Evolutionary conservation across 2,888 invertebrate genomes (phyloP).

Genomic region (Macrosoma leucophasiata): DNA sequence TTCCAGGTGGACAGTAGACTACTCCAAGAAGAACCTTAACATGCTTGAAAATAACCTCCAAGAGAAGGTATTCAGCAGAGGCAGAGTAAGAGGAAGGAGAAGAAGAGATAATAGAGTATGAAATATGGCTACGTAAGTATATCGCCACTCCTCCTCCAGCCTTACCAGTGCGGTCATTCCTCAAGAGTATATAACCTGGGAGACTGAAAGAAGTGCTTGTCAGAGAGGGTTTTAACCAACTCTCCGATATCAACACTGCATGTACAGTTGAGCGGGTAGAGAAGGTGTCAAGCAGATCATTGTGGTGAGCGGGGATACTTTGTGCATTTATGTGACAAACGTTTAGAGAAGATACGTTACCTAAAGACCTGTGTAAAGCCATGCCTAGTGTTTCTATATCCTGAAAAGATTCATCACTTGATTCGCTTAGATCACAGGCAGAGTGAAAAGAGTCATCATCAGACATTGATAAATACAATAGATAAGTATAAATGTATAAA

Average conservation of each 20-base stretch:
- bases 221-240: neutral
- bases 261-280: neutral
- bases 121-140: too few species aligned
- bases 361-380: neutral
- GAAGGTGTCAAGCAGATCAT: neutral
- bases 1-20: too few species aligned
- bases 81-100: neutral
- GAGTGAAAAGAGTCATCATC: neutral
- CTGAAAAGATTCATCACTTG: neutral
- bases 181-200: too few species aligned
- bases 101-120: too few species aligned
- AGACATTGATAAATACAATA: neutral
- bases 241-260: conserved; percentile 1
- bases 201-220: too few species aligned
- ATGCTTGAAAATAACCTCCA: neutral
- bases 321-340: conserved; percentile 1
- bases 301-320: neutral
- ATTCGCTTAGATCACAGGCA: neutral
- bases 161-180: too few species aligned
- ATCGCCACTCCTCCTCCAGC: too few species aligned
- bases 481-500: neutral
- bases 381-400: neutral
- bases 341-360: neutral
- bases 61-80: neutral
- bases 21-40: too few species aligned